These are phyloP conservation scores for Protophormia terraenovae DNA, from an alignment of 2,888 invertebrate species.

Conservation along the genomic window DNA sequence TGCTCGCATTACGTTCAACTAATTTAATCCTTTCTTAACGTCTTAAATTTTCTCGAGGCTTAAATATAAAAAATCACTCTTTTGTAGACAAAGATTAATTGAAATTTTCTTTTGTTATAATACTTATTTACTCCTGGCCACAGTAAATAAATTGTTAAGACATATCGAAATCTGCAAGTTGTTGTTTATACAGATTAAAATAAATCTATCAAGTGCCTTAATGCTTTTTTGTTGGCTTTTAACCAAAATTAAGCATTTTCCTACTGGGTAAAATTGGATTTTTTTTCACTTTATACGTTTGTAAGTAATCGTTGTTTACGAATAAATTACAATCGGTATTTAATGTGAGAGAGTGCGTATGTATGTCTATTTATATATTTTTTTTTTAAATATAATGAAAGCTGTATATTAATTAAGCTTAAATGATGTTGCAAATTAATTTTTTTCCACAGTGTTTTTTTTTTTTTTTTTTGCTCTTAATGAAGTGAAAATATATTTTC, in stretches of 20 bases:
- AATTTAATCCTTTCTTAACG: background rate
- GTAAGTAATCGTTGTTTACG: background rate
- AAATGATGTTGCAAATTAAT: slow-evolving; percentile 50
- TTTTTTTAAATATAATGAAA: background rate
- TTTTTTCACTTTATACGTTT: background rate
- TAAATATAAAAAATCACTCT: background rate
- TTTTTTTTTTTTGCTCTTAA: slow-evolving; percentile 14
- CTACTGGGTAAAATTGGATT: background rate
- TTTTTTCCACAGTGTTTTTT: background rate
- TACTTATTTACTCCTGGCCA: background rate
- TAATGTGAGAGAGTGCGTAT: background rate
- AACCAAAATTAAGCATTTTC: background rate
- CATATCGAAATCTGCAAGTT: slow-evolving; percentile 2
- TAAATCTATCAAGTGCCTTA: background rate
- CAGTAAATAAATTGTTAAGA: background rate
- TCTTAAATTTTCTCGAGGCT: background rate
- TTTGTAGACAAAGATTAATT: background rate
- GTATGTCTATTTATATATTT: background rate
- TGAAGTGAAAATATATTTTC: slow-evolving; percentile 41
- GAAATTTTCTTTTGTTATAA: background rate
- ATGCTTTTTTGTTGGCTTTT: background rate
- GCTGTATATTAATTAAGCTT: slow-evolving; percentile 31
- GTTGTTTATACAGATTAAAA: background rate
- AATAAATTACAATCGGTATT: background rate
- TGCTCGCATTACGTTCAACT: background rate